phyloP scores from a whole-genome alignment of 2,113 vertebrate genomes.

The Antennarius striatus region DNA sequence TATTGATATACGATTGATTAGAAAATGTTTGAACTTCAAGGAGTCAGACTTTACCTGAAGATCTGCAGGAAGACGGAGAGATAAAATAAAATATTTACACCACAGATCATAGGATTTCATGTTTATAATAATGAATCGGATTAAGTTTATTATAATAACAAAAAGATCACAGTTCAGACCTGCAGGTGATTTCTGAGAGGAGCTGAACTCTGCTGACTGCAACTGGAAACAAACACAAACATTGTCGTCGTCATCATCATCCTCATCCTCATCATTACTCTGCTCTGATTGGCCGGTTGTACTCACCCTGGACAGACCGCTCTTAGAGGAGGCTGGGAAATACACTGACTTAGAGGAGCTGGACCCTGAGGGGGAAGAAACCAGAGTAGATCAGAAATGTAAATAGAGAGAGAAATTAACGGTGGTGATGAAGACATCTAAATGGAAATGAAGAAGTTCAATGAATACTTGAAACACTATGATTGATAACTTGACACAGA shows the following conservation, averaged over 20 bases:
- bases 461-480: too few species aligned
- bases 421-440: too few species aligned
- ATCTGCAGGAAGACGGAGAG: conserved; percentile 43
- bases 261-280: neutral
- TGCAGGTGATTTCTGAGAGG: conserved; percentile 62
- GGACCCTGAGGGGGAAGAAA: conserved; percentile 67
- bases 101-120: too few species aligned
- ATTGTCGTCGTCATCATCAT: neutral
- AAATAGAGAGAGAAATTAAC: too few species aligned
- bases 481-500: too few species aligned
- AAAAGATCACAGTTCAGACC: conserved; percentile 31
- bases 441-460: too few species aligned
- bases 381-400: neutral
- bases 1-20: neutral
- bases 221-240: conserved; percentile 77
- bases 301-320: conserved; percentile 86
- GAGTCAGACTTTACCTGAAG: conserved; percentile 55
- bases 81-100: neutral
- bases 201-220: conserved; percentile 88
- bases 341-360: conserved; percentile 76
- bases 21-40: too few species aligned
- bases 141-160: neutral
- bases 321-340: conserved; percentile 79
- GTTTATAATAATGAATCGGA: too few species aligned
- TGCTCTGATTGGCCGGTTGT: too few species aligned